Evolutionary conservation across 2,888 invertebrate species (phyloP), one percentile per base, ranked within the genome.

Genomic region (Archips crataeganus): DNA sequence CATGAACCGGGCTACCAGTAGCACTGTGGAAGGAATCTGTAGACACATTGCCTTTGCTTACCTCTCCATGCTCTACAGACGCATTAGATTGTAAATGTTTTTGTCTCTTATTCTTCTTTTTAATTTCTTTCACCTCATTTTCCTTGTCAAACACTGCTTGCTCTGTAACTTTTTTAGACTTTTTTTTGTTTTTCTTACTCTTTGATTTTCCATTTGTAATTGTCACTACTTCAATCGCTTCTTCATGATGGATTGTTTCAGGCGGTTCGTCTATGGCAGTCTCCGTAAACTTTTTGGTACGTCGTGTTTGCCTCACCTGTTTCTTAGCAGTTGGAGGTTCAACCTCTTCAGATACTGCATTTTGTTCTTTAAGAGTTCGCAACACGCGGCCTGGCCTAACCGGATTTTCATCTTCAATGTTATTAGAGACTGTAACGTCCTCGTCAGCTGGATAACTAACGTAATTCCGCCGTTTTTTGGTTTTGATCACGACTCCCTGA

Each of bases 11-110:
- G 81, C 91, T 93, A 86, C 88, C 89, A 3, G 89, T 87, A 88
- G 92, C 92, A 76, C 91, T 93, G 74, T 92, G 88, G 70, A 89
- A 92, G 15, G 93, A 92, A 45, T 92, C 92, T n/a, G 79, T 67
- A 10, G 92, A 91, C 42, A 78, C 78, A 70, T 81, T 82, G 39
- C 75, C 79, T 62, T 74, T 66, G 32, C 67, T 32, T 36, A 75
- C 71, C 51, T 76, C 75, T 60, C 74, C 71, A 66, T 83, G 80
- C 61, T 87, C 83, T 47, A 82, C 69, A 2, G 79, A 75, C 9
- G 81, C 82, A 71, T 78, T 80, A 5, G 82, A 79, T 42, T 73
- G 23, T 2, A 63, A 68, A 11, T 59, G 59, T 63, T 73, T 81
- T 32, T 79, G 85, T 0, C 74, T 80, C 76, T 85, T 87, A 76